phyloP scores from a whole-genome alignment of 1,140 invertebrate species.

The Philaenus spumarius region DNA sequence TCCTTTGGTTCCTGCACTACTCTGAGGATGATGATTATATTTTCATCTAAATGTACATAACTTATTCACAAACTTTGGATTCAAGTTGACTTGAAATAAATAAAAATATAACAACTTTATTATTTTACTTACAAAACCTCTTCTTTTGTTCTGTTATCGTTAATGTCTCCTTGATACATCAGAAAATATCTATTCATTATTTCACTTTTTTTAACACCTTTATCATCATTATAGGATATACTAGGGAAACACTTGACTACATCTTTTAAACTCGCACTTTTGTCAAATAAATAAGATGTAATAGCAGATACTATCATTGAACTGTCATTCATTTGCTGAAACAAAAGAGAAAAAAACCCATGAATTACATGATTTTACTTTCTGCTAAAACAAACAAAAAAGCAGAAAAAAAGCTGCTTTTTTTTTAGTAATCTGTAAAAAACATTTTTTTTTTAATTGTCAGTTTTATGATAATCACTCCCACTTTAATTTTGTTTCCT shows the following conservation, averaged over 20 bases:
- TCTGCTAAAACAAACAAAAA: too few relatives aligned
- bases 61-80: too few relatives aligned
- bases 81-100: too few relatives aligned
- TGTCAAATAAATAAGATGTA: constrained; percentile 66
- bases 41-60: too few relatives aligned
- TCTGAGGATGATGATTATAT: too few relatives aligned
- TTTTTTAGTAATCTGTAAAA: too few relatives aligned
- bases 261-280: constrained; percentile 52
- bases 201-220: constrained; percentile 60
- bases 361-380: background rate
- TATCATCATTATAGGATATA: constrained; percentile 59
- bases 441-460: too few relatives aligned
- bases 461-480: too few relatives aligned
- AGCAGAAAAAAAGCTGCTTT: too few relatives aligned
- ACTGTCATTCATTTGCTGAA: constrained; percentile 85
- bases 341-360: constrained; percentile 33
- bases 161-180: constrained; percentile 66
- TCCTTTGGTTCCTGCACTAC: too few relatives aligned
- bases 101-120: too few relatives aligned
- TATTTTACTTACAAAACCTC: constrained; percentile 52
- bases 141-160: constrained; percentile 48
- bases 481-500: too few relatives aligned
- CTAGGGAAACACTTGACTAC: constrained; percentile 77
- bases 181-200: constrained; percentile 94
- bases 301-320: constrained; percentile 89